Conservation (phyloP, 2,888 invertebrate genomes). For the Chymomyza caudatula region DNA sequence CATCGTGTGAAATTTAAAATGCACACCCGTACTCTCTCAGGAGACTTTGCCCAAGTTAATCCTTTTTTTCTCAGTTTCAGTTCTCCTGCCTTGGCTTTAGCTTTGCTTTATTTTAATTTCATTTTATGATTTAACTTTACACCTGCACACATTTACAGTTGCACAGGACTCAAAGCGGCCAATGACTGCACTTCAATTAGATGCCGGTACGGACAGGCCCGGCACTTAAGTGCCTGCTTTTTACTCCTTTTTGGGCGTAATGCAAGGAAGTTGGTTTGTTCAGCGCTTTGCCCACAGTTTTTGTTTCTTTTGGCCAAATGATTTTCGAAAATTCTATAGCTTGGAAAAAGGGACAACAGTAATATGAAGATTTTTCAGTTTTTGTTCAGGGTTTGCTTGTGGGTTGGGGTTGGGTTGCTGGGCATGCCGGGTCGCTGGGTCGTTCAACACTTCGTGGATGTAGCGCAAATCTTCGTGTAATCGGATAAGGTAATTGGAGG, state of each 20-base stretch:
- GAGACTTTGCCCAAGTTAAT: conserved; percentile 2
- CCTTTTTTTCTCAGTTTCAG: conserved; percentile 24
- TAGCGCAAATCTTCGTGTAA: conserved; percentile 74
- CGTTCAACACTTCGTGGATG: conserved; percentile 48
- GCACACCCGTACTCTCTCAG: conserved; percentile 15
- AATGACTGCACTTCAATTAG: conserved; percentile 72
- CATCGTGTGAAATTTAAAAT: conserved; percentile 25
- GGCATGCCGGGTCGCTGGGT: conserved; percentile 56
- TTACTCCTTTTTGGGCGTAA: conserved; percentile 32
- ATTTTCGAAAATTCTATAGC: conserved; percentile 10
- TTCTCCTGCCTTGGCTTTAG: conserved; percentile 57
- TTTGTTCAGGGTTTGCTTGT: conserved; percentile 26
- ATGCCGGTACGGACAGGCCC: conserved; percentile 54
- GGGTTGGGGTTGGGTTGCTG: not conserved
- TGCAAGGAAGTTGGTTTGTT: not conserved
- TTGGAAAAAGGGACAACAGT: conserved; percentile 44
- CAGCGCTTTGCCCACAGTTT: conserved; percentile 50
- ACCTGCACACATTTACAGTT: conserved; percentile 58
- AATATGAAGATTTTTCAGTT: conserved; percentile 52
- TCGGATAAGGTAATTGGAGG: conserved; percentile 78
- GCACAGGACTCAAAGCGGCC: conserved; percentile 28
- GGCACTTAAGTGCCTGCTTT: conserved; percentile 66
- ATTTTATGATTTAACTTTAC: conserved; percentile 77
- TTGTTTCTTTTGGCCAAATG: conserved; percentile 29
- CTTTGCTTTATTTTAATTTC: conserved; percentile 74